A percentile compares a stretch with the other conserved stretches of the same genome.
These are phyloP conservation scores for Falco berigora DNA, from an alignment of 2,797 vertebrate genomes.

Conservation along the genomic window DNA sequence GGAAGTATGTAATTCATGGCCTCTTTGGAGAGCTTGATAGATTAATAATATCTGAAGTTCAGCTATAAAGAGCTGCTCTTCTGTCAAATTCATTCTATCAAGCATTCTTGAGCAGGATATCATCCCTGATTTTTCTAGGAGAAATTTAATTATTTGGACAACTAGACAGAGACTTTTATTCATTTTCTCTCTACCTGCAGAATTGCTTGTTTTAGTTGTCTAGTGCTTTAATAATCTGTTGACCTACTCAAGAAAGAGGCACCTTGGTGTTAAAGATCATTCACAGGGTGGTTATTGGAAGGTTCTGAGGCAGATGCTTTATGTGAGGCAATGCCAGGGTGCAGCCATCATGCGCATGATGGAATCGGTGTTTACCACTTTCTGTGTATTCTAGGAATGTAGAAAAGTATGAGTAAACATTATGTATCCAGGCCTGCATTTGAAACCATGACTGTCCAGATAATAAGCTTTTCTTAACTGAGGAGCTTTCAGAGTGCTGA, in stretches of 20 bases:
- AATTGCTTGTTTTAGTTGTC: not conserved
- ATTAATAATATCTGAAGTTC: not conserved
- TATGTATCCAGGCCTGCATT: not conserved
- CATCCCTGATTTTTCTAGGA: not conserved
- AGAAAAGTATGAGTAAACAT: not conserved
- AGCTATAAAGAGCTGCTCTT: not conserved
- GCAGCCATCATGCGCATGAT: not conserved
- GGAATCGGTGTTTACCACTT: not conserved
- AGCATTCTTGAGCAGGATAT: not conserved
- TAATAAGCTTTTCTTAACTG: not conserved
- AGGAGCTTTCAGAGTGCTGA: not conserved
- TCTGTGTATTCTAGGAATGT: not conserved
- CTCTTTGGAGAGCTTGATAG: not conserved
- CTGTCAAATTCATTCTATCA: not conserved
- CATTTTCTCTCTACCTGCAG: not conserved
- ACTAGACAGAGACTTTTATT: not conserved
- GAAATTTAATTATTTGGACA: not conserved
- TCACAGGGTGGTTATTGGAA: not conserved
- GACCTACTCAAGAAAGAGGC: not conserved
- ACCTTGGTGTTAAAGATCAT: not conserved
- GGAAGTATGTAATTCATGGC: not conserved
- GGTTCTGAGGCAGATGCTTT: not conserved
- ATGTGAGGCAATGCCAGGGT: not conserved
- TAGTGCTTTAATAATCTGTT: not conserved
- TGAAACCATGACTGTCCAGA: not conserved